Percentiles rank a stretch among this genome's conserved stretches.
These are phyloP conservation scores for Scomberomorus guttatus DNA, from an alignment of 2,797 vertebrate species.

Conservation along the genomic window DNA sequence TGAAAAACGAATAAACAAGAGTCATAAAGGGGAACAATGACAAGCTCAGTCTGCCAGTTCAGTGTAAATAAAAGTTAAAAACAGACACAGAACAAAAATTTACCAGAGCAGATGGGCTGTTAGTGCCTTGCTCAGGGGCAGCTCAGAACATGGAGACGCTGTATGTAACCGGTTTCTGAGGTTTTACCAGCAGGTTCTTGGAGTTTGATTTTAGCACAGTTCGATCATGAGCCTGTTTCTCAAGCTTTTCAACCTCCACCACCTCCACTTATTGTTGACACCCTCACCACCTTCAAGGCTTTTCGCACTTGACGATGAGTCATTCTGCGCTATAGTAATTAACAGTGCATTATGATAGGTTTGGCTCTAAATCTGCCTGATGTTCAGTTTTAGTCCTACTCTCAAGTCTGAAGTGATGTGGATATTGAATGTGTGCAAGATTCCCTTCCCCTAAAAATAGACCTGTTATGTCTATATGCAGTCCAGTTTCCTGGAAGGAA, in stretches of 20 bases:
- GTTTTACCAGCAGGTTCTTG: slow-evolving; percentile 6
- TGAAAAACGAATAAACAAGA: background rate
- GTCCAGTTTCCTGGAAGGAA: slow-evolving; percentile 45
- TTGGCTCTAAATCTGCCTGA: slow-evolving; percentile 9
- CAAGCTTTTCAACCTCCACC: slow-evolving; percentile 15
- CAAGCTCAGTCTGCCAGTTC: background rate
- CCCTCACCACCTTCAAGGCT: slow-evolving; percentile 42
- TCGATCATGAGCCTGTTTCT: slow-evolving; percentile 21
- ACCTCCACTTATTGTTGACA: slow-evolving; percentile 44
- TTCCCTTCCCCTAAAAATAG: slow-evolving; percentile 44
- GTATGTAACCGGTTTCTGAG: background rate
- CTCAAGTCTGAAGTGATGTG: slow-evolving; percentile 26
- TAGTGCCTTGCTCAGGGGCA: slow-evolving; percentile 23
- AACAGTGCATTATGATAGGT: slow-evolving; percentile 38
- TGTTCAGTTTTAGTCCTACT: slow-evolving; percentile 32
- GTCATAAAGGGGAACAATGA: background rate
- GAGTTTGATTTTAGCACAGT: slow-evolving; percentile 6
- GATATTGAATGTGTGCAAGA: slow-evolving; percentile 37
- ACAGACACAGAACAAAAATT: background rate
- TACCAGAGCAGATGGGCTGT: background rate
- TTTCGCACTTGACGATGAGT: slow-evolving; percentile 48
- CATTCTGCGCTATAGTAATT: slow-evolving; percentile 53
- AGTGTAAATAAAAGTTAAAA: background rate
- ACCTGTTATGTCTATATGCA: slow-evolving; percentile 18
- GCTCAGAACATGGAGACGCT: background rate